Percentiles rank a stretch among this genome's conserved stretches.
phyloP scores from a whole-genome alignment of 2,113 vertebrate species.

The Reinhardtius hippoglossoides region DNA sequence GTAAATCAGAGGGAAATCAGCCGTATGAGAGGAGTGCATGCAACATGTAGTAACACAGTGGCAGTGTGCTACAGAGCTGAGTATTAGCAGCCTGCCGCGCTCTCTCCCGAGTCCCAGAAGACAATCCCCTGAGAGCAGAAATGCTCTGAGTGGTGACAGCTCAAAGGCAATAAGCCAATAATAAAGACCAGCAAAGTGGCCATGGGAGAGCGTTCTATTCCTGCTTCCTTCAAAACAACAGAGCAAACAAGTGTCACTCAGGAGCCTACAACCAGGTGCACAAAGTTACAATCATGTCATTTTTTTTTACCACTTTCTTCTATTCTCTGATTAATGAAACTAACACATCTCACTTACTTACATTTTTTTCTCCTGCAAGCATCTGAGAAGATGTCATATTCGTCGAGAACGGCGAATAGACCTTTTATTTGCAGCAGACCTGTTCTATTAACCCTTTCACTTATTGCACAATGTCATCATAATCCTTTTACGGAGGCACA shows the following conservation, averaged over 20 bases:
- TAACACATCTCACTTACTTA: slow-evolving; percentile 46
- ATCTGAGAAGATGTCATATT: slow-evolving; percentile 45
- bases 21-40: slow-evolving; percentile 14
- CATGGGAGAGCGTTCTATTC: slow-evolving; percentile 68
- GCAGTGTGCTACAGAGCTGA: slow-evolving; percentile 64
- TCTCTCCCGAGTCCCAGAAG: slow-evolving; percentile 70
- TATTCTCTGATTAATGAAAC: slow-evolving; percentile 69
- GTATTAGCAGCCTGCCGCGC: slow-evolving; percentile 59
- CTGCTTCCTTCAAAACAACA: slow-evolving; percentile 64
- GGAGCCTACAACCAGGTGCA: slow-evolving; percentile 40
- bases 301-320: slow-evolving; percentile 25
- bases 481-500: slow-evolving; percentile 77
- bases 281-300: slow-evolving; percentile 34
- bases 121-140: slow-evolving; percentile 74
- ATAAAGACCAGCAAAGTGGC: slow-evolving; percentile 78
- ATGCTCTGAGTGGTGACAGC: slow-evolving; percentile 79
- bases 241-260: slow-evolving; percentile 73
- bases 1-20: slow-evolving; percentile 39
- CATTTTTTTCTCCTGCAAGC: slow-evolving; percentile 46
- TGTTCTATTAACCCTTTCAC: slow-evolving; percentile 80
- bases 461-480: slow-evolving; percentile 64
- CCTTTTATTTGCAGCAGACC: slow-evolving; percentile 71
- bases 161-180: slow-evolving; percentile 82
- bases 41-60: slow-evolving; percentile 60
- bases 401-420: slow-evolving; percentile 17